Evolutionary conservation across 2,797 vertebrate species (phyloP).

Genomic region (Coregonus ussuriensis): DNA sequence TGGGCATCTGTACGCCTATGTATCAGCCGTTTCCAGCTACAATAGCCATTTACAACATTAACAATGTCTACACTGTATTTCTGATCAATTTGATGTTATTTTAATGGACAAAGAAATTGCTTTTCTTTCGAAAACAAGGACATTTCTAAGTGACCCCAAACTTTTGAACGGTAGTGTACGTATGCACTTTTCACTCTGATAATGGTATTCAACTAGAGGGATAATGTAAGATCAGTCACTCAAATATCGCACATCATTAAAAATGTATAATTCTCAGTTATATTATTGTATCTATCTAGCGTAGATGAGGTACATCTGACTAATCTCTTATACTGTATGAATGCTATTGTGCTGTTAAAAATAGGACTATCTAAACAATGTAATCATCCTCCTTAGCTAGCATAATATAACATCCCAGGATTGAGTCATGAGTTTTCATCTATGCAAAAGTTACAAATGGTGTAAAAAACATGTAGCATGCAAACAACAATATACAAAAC

Average conservation of each 20-base stretch:
- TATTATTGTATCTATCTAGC: constrained; percentile 3
- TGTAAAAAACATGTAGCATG: neutral
- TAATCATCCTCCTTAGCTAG: neutral
- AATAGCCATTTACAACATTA: no score
- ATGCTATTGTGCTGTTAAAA: neutral
- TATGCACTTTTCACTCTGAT: neutral
- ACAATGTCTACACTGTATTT: no score
- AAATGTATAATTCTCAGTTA: constrained; percentile 12
- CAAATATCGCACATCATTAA: constrained; percentile 17
- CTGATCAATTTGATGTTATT: no score
- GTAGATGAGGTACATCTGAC: neutral
- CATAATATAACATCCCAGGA: neutral
- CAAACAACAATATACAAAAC: neutral
- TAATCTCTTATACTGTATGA: neutral
- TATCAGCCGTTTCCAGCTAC: no score
- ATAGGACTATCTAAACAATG: neutral
- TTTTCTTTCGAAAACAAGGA: no score
- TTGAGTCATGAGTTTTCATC: neutral
- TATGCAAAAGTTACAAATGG: neutral
- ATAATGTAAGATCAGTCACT: constrained; percentile 19
- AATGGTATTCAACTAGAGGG: constrained; percentile 25
- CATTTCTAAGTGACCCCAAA: no score
- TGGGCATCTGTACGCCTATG: no score
- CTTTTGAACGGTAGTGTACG: no score
- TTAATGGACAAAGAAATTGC: no score